These are phyloP conservation scores for Labeo rohita DNA, from an alignment of 2,113 vertebrate genomes.

Conservation along the genomic window DNA sequence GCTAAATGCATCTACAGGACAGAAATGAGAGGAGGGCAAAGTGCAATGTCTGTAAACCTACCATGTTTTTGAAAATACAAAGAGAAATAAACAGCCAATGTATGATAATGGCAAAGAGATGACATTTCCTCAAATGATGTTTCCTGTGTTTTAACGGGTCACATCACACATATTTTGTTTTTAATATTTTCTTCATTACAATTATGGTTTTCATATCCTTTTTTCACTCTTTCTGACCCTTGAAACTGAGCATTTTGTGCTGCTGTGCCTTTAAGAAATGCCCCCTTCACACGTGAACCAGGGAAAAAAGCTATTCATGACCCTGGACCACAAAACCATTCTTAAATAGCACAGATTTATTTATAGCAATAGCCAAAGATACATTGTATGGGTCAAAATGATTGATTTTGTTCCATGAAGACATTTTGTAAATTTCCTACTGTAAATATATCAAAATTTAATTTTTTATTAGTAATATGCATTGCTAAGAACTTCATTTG, in stretches of 20 bases:
- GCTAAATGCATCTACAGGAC: constrained; percentile 16
- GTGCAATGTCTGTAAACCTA: neutral
- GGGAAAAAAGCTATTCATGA: too few relatives aligned
- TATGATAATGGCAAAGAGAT: too few relatives aligned
- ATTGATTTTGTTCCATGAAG: too few relatives aligned
- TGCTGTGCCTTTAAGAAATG: neutral
- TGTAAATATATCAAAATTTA: too few relatives aligned
- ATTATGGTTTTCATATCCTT: neutral
- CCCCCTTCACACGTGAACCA: too few relatives aligned
- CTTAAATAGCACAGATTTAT: too few relatives aligned
- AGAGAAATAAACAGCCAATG: neutral
- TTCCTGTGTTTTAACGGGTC: neutral
- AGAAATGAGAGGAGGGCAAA: neutral
- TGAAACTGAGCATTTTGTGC: neutral
- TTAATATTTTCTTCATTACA: neutral
- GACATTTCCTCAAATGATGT: neutral
- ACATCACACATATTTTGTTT: neutral
- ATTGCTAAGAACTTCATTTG: too few relatives aligned
- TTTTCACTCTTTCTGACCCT: neutral
- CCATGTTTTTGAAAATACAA: neutral
- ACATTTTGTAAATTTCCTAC: too few relatives aligned
- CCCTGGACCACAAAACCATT: too few relatives aligned
- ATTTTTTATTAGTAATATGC: too few relatives aligned
- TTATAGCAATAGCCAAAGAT: too few relatives aligned
- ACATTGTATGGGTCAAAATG: too few relatives aligned